These are phyloP conservation scores for Acronicta alni DNA, from an alignment of 2,888 invertebrate genomes.

Conservation along the genomic window DNA sequence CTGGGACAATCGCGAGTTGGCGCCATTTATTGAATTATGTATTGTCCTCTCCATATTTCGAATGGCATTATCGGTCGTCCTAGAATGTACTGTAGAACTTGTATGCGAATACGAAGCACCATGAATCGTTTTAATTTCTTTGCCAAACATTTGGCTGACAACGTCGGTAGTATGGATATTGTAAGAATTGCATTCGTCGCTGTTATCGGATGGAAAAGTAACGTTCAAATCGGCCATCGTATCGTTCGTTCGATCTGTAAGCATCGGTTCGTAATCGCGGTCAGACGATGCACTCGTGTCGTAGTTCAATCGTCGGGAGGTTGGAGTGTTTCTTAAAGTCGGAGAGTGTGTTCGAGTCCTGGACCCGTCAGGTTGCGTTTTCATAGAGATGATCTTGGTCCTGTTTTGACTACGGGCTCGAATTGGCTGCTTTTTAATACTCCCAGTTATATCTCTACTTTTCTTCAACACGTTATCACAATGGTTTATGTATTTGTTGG, in stretches of 20 bases:
- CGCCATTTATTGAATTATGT: constrained; percentile 65
- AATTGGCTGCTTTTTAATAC: constrained; percentile 69
- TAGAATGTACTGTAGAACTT: constrained; percentile 38
- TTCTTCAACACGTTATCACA: constrained; percentile 78
- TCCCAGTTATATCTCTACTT: constrained; percentile 76
- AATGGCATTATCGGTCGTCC: constrained; percentile 65
- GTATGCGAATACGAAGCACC: constrained; percentile 45
- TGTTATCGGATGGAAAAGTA: constrained; percentile 82
- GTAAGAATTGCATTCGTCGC: constrained; percentile 62
- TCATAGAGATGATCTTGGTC: constrained; percentile 52
- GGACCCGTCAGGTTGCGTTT: constrained; percentile 60
- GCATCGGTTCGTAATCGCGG: constrained; percentile 73
- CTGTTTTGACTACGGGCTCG: constrained; percentile 52
- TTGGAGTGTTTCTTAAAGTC: constrained; percentile 52
- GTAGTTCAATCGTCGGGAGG: constrained; percentile 74
- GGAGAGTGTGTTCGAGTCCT: constrained; percentile 73
- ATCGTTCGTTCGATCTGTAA: constrained; percentile 86
- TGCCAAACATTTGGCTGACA: constrained; percentile 41
- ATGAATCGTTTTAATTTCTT: constrained; percentile 57
- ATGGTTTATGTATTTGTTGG: constrained; percentile 75
- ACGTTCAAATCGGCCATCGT: constrained; percentile 85
- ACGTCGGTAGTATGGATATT: constrained; percentile 36
- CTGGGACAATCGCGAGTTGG: constrained; percentile 31
- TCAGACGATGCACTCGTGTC: constrained; percentile 77
- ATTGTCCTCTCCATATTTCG: constrained; percentile 66